These are phyloP conservation scores for Drosophila orena DNA, from an alignment of 1,140 invertebrate species.

Conservation along the genomic window DNA sequence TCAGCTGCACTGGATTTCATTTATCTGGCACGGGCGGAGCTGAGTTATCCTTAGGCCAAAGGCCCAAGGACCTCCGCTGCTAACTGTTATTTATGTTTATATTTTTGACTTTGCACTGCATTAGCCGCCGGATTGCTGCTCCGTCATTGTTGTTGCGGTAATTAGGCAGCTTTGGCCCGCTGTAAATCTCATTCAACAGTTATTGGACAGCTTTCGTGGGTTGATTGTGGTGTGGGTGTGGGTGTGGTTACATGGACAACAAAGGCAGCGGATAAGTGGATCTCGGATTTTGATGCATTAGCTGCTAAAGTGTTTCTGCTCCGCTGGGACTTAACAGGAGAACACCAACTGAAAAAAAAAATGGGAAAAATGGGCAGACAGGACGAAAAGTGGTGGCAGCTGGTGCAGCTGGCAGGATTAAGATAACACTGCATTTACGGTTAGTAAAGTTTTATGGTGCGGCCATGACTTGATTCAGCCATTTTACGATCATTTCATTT, in stretches of 20 bases:
- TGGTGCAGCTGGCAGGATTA: slow-evolving; percentile 43
- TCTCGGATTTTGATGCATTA: slow-evolving; percentile 64
- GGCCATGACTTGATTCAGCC: slow-evolving; percentile 46
- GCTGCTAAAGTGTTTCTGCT: slow-evolving; percentile 39
- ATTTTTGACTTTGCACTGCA: slow-evolving; percentile 78
- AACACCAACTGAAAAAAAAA: neutral
- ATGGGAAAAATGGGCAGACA: neutral
- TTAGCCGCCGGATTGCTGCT: slow-evolving; percentile 58
- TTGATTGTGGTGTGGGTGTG: slow-evolving; percentile 6
- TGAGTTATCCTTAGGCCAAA: slow-evolving; percentile 36
- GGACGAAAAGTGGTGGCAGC: neutral
- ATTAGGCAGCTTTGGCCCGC: slow-evolving; percentile 69
- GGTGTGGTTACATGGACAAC: slow-evolving; percentile 24
- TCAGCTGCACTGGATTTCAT: slow-evolving; percentile 78
- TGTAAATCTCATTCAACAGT: slow-evolving; percentile 62
- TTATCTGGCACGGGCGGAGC: slow-evolving; percentile 65
- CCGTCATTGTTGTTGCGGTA: slow-evolving; percentile 59
- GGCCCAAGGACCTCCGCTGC: slow-evolving; percentile 23
- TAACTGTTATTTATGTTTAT: slow-evolving; percentile 80
- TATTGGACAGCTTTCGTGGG: slow-evolving; percentile 45
- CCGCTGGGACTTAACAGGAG: slow-evolving; percentile 12
- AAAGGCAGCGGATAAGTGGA: slow-evolving; percentile 33
- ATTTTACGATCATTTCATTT: slow-evolving; percentile 47
- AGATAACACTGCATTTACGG: slow-evolving; percentile 60
- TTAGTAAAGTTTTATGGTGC: slow-evolving; percentile 56